Percentiles rank a stretch among this genome's conserved stretches.
These are phyloP conservation scores for Eilema griseolum DNA, from an alignment of 2,888 invertebrate species.

Conservation along the genomic window DNA sequence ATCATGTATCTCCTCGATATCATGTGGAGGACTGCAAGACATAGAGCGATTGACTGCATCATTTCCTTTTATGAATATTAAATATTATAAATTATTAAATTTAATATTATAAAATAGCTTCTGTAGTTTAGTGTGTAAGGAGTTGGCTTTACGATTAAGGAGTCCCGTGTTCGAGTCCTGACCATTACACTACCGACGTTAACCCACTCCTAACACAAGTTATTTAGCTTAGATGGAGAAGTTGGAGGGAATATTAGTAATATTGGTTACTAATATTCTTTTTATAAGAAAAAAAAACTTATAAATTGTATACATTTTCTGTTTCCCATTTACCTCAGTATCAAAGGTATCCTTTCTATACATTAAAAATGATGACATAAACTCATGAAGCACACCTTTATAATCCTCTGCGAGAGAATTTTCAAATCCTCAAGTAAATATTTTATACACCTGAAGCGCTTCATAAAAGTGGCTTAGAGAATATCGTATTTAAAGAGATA, in stretches of 20 bases:
- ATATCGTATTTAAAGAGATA: constrained; percentile 17
- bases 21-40: background rate
- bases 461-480: constrained; percentile 19
- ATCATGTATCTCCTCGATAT: background rate
- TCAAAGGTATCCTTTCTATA: background rate
- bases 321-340: background rate
- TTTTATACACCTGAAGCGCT: constrained; percentile 16
- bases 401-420: background rate
- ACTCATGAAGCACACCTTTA: constrained; percentile 1
- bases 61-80: background rate
- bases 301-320: background rate
- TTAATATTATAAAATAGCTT: no score
- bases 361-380: constrained; percentile 4
- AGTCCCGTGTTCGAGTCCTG: no score
- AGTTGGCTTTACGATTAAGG: no score
- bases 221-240: no score
- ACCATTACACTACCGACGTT: no score
- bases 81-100: no score
- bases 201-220: no score
- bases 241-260: no score
- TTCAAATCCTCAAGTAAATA: constrained; percentile 13
- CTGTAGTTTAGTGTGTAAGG: no score
- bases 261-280: no score
- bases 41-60: background rate
- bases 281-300: no score